phyloP scores from a whole-genome alignment of 2,113 vertebrate species.

The Ascaphus truei region DNA sequence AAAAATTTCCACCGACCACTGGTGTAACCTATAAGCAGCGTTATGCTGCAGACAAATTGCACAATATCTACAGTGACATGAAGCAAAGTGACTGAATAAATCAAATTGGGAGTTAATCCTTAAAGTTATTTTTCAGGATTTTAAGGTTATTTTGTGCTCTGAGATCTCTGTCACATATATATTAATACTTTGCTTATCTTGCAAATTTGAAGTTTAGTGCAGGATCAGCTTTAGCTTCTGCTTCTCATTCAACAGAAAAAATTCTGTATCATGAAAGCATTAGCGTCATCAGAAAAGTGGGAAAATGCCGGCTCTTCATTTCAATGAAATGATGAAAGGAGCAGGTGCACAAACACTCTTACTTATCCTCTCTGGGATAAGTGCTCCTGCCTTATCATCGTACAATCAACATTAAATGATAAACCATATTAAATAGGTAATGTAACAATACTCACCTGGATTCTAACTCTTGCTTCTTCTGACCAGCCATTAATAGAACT shows the following conservation, averaged over 20 bases:
- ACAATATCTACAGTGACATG: background rate
- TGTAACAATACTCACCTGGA: conserved; percentile 42
- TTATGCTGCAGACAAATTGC: background rate
- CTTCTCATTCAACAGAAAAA: background rate
- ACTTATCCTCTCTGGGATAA: background rate
- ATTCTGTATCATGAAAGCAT: conserved; percentile 13
- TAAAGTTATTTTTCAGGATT: conserved; percentile 16
- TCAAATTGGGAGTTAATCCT: conserved; percentile 13
- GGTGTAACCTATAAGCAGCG: too few relatives aligned
- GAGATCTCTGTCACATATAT: background rate
- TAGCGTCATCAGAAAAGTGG: background rate
- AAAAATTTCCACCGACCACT: too few relatives aligned
- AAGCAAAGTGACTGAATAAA: background rate
- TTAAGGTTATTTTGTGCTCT: background rate
- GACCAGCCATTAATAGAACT: conserved; percentile 49
- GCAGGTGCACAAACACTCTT: background rate
- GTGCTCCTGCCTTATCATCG: too few relatives aligned
- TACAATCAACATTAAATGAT: too few relatives aligned
- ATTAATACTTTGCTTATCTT: conserved; percentile 19
- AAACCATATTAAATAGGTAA: background rate
- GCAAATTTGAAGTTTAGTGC: conserved; percentile 20
- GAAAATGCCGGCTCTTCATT: background rate
- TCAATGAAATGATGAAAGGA: background rate
- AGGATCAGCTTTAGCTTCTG: conserved; percentile 27
- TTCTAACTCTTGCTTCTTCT: conserved; percentile 47